Evolutionary conservation across 2,888 invertebrate species (phyloP), one percentile per base, ranked within the genome.

Genomic region (Drosophila mimetica): DNA sequence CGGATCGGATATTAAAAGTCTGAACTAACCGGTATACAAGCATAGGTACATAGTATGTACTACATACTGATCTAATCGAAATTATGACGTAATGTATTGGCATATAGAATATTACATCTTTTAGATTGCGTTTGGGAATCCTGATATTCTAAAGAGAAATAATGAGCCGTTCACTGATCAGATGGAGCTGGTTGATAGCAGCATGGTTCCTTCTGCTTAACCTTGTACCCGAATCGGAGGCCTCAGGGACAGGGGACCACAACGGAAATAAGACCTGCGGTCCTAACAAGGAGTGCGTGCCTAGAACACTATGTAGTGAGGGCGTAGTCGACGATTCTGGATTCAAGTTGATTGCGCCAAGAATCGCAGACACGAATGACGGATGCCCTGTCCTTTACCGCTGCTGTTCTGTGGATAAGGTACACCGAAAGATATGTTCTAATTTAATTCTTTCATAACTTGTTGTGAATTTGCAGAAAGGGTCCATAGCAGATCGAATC

Each of bases 201-300:
- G 14, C 16, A 8, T 2, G 34, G 6, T 1, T 30, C 6, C 47
- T 58, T 5, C 30, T 58, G 13, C 8, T 53, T 25, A n/a, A 13
- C 2, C 37, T 6, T 48, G 5, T 20, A 16, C 3, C 9, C 1
- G 16, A 16, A 4, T 9, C 8, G 4, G 6, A 16, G 8, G 9
- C 37, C 16, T 1, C 16, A 13, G 8, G 8, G 0, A 14, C 14
- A 36, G 25, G 46, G 7, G 25, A 25, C 25, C 25, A 7, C 61
- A 5, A 11, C 53, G 13, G 61, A 50, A 71, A 76, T n/a, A 73
- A 80, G 28, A 71, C 54, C 36, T 84, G 84, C 37, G 84, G 79
- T 20, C 0, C 36, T 5, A 55, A 75, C 9, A 70, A 69, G 76
- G 71, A 76, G 39, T 84, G 84, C 30, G 74, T 86, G 50, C 75